Conservation (phyloP, 2,888 invertebrate genomes). For the Apocheima hispidaria region DNA sequence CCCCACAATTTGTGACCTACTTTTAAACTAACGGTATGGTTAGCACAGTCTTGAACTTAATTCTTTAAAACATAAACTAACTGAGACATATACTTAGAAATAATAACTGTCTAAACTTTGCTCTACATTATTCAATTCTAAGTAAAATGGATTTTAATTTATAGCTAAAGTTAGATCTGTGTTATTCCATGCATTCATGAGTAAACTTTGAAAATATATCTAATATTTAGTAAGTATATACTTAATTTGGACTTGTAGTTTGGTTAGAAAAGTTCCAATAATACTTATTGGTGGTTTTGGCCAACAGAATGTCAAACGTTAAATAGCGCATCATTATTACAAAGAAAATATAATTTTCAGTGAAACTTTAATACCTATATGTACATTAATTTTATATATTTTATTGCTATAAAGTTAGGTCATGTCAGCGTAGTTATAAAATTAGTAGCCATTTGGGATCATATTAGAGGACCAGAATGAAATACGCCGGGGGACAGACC, state of each 20-base stretch:
- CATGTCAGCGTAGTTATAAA: too few species aligned
- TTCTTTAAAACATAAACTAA: constrained; percentile 18
- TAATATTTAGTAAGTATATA: constrained; percentile 19
- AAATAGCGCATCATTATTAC: neutral
- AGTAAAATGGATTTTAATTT: constrained; percentile 22
- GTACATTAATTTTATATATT: too few species aligned
- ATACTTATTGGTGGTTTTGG: neutral
- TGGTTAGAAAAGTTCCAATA: neutral
- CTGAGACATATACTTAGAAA: constrained; percentile 14
- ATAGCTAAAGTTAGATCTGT: constrained; percentile 15
- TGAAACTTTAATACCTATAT: too few species aligned
- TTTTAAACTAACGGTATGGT: neutral
- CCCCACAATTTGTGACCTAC: neutral
- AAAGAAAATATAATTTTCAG: neutral
- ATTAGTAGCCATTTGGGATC: too few species aligned
- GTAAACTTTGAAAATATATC: constrained; percentile 15
- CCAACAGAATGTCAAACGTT: constrained; percentile 4
- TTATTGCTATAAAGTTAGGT: too few species aligned
- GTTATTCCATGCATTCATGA: constrained; percentile 3
- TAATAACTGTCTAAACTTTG: constrained; percentile 28
- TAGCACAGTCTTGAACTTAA: constrained; percentile 4
- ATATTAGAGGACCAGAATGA: too few species aligned
- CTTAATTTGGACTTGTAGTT: neutral
- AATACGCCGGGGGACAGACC: too few species aligned
- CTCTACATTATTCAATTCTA: constrained; percentile 22